phyloP scores from a whole-genome alignment of 1,140 invertebrate species.

The Xylocopa sonorina region DNA sequence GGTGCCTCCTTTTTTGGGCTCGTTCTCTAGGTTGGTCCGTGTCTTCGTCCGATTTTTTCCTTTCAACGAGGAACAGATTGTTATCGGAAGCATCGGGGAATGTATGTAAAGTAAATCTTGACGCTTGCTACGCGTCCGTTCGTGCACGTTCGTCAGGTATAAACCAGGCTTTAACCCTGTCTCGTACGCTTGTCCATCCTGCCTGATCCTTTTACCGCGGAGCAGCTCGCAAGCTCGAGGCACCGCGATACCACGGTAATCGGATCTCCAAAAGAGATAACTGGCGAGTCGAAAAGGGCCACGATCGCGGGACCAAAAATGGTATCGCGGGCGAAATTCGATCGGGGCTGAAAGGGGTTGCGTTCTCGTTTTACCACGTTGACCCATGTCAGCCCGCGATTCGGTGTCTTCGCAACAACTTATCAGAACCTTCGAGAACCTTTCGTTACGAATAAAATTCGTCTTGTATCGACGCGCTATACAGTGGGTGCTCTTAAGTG shows the following conservation, averaged over 20 bases:
- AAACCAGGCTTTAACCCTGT: background rate
- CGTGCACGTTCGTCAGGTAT: background rate
- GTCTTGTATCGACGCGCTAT: too few species aligned
- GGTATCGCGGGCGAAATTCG: conserved; percentile 15
- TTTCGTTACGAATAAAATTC: too few species aligned
- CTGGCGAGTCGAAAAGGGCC: background rate
- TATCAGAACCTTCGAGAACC: too few species aligned
- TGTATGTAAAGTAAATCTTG: too few species aligned
- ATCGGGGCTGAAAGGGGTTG: background rate
- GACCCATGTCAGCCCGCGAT: background rate
- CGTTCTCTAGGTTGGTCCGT: too few species aligned
- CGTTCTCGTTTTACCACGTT: background rate
- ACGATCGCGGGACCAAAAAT: conserved; percentile 18
- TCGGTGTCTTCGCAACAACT: too few species aligned
- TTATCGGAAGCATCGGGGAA: too few species aligned
- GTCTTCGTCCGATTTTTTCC: too few species aligned
- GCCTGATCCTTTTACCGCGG: conserved; percentile 7
- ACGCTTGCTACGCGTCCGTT: too few species aligned
- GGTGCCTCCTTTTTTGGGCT: too few species aligned
- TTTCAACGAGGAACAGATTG: too few species aligned
- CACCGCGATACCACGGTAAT: conserved; percentile 26
- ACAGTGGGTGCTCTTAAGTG: too few species aligned
- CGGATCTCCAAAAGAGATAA: conserved; percentile 18
- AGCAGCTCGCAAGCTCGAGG: conserved; percentile 19
- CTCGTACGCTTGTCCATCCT: background rate